Evolutionary conservation across 2,113 vertebrate genomes (phyloP).

Genomic region (Pogonocichla stellata): DNA sequence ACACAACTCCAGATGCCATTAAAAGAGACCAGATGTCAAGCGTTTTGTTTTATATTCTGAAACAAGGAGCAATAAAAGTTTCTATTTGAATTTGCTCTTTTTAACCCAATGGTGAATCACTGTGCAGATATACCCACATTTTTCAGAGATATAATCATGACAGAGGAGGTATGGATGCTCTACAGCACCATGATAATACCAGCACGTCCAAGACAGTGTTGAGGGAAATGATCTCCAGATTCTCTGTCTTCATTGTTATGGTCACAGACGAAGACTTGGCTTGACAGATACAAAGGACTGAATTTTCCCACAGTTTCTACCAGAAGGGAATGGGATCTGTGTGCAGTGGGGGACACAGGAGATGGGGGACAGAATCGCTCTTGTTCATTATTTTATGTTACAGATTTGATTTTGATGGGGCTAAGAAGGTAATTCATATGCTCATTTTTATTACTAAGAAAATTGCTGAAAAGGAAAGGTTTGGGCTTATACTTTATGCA

Average conservation of each 20-base stretch:
- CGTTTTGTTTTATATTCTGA: conserved; percentile 42
- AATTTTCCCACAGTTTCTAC: not conserved
- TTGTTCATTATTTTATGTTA: not conserved
- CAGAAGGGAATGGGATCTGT: not conserved
- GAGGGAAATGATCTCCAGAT: conserved; percentile 38
- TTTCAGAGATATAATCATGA: conserved; percentile 41
- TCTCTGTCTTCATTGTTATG: not conserved
- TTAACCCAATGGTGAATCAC: conserved; percentile 35
- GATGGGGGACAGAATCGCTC: not conserved
- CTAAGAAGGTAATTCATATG: not conserved
- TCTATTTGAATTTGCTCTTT: conserved; percentile 50
- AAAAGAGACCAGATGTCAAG: conserved; percentile 69
- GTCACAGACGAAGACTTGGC: conserved; percentile 1
- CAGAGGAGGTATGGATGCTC: conserved; percentile 11
- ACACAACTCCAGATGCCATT: conserved; percentile 55
- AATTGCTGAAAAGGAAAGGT: not conserved
- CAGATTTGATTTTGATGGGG: not conserved
- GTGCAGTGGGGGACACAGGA: not conserved
- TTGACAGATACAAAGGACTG: not conserved
- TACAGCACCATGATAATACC: conserved; percentile 7
- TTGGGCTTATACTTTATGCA: not conserved
- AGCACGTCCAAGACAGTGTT: not conserved
- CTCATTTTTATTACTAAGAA: not conserved
- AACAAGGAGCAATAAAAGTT: conserved; percentile 57
- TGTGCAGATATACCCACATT: conserved; percentile 33